Base-by-base conservation (phyloP, 2,888 invertebrate species). In the Erynnis tages region DNA sequence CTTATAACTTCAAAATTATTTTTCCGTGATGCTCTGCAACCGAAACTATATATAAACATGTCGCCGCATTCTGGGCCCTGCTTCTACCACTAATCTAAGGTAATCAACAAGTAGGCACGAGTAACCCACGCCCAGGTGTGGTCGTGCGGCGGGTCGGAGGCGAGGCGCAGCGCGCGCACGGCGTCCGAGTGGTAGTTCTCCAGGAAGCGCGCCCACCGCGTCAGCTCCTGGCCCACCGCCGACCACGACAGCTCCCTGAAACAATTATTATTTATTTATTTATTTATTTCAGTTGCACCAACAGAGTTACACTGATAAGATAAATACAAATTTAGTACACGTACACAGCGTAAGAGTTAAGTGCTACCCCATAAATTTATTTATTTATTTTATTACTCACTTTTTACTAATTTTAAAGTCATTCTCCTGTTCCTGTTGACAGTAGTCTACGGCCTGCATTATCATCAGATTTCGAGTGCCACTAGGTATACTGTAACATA, bases 361-460 rank as follows among this genome's bases (percentile, higher is more conserved):
- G n/a, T n/a, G n/a, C n/a, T n/a, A n/a, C n/a, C n/a, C n/a, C n/a
- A n/a, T n/a, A n/a, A n/a, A n/a, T n/a, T n/a, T n/a, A n/a, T n/a
- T n/a, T n/a, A n/a, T n/a, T n/a, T n/a, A n/a, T n/a, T n/a, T 8
- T n/a, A 8, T 1, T 16, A 61, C 77, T 69, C 56, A 87, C 88
- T 71, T 80, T 56, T 86, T 86, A 53, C 73, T 79, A 43, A 65
- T 67, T 52, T 84, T 88, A 57, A 73, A 74, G 32, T 87, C 87
- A 53, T 81, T 83, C 53, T 87, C 88, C 54, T 84, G 86, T 58
- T 88, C 89, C 54, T 87, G 88, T 48, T 80, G 81, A 57, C 89
- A 88, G 66, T 87, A 89, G 63, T 89, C 88, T 14, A 79, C 82
- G 0, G 89, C 85, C 57, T 88, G 89, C 76, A 79, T 69, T 56